These are phyloP conservation scores for Tautogolabrus adspersus DNA, from an alignment of 2,113 vertebrate species.

Conservation along the genomic window DNA sequence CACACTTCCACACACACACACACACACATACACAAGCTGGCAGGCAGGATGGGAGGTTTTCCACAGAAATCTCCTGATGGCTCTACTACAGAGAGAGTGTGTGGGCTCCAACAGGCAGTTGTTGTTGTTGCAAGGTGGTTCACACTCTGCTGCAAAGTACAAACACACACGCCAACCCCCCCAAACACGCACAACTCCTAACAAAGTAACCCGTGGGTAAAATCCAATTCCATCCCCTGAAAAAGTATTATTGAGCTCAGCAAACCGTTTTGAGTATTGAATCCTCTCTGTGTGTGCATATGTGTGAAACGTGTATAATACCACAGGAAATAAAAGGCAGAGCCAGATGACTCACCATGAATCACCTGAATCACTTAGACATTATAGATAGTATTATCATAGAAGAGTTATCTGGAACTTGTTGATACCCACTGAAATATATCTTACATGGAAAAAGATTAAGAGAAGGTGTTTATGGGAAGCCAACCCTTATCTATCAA, in stretches of 20 bases:
- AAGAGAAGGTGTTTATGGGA: no score
- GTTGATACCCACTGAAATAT: neutral
- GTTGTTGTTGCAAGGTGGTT: conserved; percentile 64
- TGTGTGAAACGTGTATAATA: neutral
- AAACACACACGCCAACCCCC: conserved; percentile 24
- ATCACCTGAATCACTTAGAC: neutral
- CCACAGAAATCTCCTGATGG: conserved; percentile 70
- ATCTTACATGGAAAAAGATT: neutral
- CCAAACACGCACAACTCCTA: conserved; percentile 28
- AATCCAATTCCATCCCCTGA: conserved; percentile 46
- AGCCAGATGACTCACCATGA: neutral
- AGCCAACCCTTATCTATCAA: no score
- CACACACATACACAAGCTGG: conserved; percentile 20
- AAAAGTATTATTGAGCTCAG: conserved; percentile 13
- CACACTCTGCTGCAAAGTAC: conserved; percentile 51
- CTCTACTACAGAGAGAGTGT: conserved; percentile 67
- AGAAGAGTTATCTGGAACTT: neutral
- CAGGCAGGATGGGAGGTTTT: conserved; percentile 65
- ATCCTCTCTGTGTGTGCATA: neutral
- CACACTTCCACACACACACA: conserved; percentile 27
- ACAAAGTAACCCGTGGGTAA: conserved; percentile 48
- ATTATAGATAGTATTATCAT: neutral
- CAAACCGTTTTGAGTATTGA: conserved; percentile 7
- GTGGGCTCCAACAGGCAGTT: conserved; percentile 69
- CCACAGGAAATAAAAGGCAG: neutral